Base-by-base conservation (phyloP, 2,797 vertebrate species). In the Petrocephalus schoutedeni region DNA sequence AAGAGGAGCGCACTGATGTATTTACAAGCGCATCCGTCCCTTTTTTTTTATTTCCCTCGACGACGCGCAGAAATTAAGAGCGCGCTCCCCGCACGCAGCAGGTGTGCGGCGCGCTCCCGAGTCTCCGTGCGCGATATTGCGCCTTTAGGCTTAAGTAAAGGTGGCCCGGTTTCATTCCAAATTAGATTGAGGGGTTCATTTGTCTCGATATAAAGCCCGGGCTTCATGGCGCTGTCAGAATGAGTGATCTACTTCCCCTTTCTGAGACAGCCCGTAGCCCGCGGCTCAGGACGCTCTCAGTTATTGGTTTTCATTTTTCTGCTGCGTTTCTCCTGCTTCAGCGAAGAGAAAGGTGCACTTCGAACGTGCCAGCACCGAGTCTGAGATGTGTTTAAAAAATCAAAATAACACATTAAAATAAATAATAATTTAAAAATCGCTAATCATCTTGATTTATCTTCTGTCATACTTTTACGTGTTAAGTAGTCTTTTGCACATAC, bases 121-220 rank as follows among this genome's bases (percentile, higher is more conserved):
- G 54, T 41, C 56, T 86, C 19, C 56, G 23, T 41, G 28, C 54
- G 53, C 23, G 54, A 86, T 86, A 86, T 86, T 86, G 84, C 56
- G 56, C 84, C 84, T 59, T 80, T 86, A 86, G 84, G 84, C 84
- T 86, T 86, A 57, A 58, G 84, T 58, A 86, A 86, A 86, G 84
- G 84, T 86, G 84, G 84, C 84, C 56, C 56, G 23, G 54, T 57
- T 83, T 86, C 36, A 41, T 86, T 57, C 28, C 28, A 86, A 58
- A 58, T 58, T 58, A 86, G 84, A 28, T 58, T 58, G 49, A 86
- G 84, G 80, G 54, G 53, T 32, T 56, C 84, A 58, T 86, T 86
- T 86, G 84, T 86, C 84, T 86, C 84, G 53, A 86, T 86, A 86
- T 57, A 86, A 83, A 23, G 16, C 28, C 23, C 28, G 56, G 36